phyloP scores from a whole-genome alignment of 2,113 vertebrate genomes.

The Strigops habroptila region DNA sequence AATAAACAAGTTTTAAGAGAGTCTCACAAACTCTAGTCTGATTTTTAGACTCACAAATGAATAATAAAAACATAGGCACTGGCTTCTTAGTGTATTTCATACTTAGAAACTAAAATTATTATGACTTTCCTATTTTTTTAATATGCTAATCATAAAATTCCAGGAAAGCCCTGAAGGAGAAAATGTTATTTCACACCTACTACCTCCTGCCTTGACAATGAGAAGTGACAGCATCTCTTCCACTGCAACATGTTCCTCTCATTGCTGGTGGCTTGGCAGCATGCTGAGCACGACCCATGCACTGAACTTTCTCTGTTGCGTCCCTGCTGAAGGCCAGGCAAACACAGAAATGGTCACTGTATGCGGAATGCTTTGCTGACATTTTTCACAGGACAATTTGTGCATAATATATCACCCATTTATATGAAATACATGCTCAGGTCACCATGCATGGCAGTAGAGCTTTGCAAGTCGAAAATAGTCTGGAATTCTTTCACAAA shows the following conservation, averaged over 20 bases:
- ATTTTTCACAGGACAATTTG: neutral
- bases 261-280: neutral
- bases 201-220: neutral
- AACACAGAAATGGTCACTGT: neutral
- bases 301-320: neutral
- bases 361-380: neutral
- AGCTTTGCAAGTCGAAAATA: neutral
- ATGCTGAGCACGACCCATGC: neutral
- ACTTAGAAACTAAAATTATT: neutral
- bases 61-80: neutral
- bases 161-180: neutral
- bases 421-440: neutral
- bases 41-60: neutral
- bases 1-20: neutral
- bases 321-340: neutral
- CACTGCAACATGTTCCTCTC: neutral
- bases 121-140: neutral
- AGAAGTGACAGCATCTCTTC: neutral
- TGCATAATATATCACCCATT: neutral
- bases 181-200: neutral
- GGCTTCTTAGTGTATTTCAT: neutral
- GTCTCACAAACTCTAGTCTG: neutral
- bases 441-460: fast-evolving
- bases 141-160: neutral
- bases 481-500: neutral